Conservation (phyloP, 1,140 invertebrate species). For the Polypedilum vanderplanki region DNA sequence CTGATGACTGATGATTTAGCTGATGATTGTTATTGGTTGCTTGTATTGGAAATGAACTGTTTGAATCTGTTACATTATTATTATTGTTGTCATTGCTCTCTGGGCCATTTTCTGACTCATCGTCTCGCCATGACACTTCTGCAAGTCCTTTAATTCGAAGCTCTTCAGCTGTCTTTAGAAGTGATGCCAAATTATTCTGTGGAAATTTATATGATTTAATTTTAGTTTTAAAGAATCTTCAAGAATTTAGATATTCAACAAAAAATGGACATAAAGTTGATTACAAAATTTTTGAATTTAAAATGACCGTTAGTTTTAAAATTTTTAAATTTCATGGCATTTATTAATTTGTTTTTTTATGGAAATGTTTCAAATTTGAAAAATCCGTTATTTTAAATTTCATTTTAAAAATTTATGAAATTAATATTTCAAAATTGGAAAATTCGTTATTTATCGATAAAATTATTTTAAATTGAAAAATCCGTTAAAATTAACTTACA, state of each 20-base stretch:
- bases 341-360: constrained; percentile 25
- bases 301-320: too few relatives aligned
- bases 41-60: constrained; percentile 27
- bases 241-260: too few relatives aligned
- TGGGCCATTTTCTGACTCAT: constrained; percentile 38
- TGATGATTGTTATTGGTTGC: constrained; percentile 17
- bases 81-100: constrained; percentile 26
- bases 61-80: constrained; percentile 24
- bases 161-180: constrained; percentile 86
- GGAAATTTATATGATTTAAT: too few relatives aligned
- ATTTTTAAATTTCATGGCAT: too few relatives aligned
- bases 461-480: constrained; percentile 5
- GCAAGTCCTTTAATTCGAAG: constrained; percentile 84
- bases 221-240: too few relatives aligned
- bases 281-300: too few relatives aligned
- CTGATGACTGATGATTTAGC: constrained; percentile 8
- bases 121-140: constrained; percentile 74
- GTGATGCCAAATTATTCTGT: constrained; percentile 71
- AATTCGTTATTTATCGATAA: too few relatives aligned
- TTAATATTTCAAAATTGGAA: too few relatives aligned
- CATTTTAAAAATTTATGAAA: too few relatives aligned
- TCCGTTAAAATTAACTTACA: constrained; percentile 51
- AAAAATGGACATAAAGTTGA: background rate
- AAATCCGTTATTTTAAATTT: too few relatives aligned
- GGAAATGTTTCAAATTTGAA: too few relatives aligned